These are phyloP conservation scores for Lamproptera curius DNA, from an alignment of 2,888 invertebrate species.

Conservation along the genomic window DNA sequence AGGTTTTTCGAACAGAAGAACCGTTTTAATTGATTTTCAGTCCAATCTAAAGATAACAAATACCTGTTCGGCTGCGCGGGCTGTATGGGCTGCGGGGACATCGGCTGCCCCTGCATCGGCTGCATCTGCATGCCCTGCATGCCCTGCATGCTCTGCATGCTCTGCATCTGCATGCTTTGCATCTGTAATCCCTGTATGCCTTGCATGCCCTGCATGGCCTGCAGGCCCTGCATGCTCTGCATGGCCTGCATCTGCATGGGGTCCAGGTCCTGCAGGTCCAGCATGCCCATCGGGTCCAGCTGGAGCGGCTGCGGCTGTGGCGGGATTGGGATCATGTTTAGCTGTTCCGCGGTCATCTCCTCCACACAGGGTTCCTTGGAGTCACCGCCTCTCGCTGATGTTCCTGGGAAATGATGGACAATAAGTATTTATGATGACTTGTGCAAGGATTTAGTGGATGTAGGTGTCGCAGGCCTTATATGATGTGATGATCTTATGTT, in stretches of 20 bases:
- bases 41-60: no score
- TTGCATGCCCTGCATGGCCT: neutral
- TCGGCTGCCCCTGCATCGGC: slow-evolving; percentile 2
- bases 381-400: slow-evolving; percentile 42
- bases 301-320: slow-evolving; percentile 31
- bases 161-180: neutral
- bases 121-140: slow-evolving; percentile 6
- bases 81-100: slow-evolving; percentile 5
- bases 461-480: no score
- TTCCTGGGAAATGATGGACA: slow-evolving; percentile 34
- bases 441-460: no score
- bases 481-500: no score
- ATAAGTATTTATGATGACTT: no score
- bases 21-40: no score
- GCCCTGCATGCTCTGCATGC: slow-evolving; percentile 2
- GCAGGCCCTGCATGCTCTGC: slow-evolving; percentile 1
- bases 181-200: neutral
- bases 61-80: slow-evolving; percentile 10
- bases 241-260: neutral
- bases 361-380: slow-evolving; percentile 48
- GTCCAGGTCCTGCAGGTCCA: slow-evolving; percentile 4
- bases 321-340: slow-evolving; percentile 41
- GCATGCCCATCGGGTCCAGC: slow-evolving; percentile 4
- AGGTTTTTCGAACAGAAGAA: no score
- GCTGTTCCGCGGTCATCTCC: slow-evolving; percentile 33